These are phyloP conservation scores for Trileptium ribeirensis DNA, from an alignment of 2,888 invertebrate species.

Conservation along the genomic window DNA sequence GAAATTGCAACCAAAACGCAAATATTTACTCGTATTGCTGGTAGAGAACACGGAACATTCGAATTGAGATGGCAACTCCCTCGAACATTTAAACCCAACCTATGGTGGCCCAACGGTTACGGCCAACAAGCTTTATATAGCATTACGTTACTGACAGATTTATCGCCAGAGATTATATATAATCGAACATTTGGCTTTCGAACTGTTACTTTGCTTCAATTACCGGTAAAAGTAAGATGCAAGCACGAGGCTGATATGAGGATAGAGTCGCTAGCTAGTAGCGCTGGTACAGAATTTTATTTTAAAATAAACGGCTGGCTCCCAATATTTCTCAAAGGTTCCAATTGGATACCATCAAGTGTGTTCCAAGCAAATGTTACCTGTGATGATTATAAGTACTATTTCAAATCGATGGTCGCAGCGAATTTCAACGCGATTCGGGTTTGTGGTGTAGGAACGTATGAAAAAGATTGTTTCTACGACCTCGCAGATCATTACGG, in stretches of 20 bases:
- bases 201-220: conserved; percentile 66
- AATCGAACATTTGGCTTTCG: conserved; percentile 57
- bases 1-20: background rate
- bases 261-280: background rate
- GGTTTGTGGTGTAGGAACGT: conserved; percentile 98
- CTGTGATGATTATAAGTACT: conserved; percentile 49
- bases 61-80: background rate
- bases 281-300: conserved; percentile 65
- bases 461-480: conserved; percentile 84
- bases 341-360: conserved; percentile 83
- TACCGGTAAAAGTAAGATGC: background rate
- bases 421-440: conserved; percentile 84
- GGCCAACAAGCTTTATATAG: conserved; percentile 72
- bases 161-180: too few species aligned
- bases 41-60: background rate
- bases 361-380: conserved; percentile 67
- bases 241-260: conserved; percentile 29
- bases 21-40: background rate
- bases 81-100: conserved; percentile 54
- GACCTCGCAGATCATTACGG: conserved; percentile 73
- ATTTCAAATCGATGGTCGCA: conserved; percentile 49
- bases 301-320: conserved; percentile 76
- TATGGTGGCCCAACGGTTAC: conserved; percentile 94
- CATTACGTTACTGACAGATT: conserved; percentile 47
- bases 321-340: conserved; percentile 75